A percentile compares a stretch with the other conserved stretches of the same genome.
Conservation (phyloP, 2,888 invertebrate genomes). For the Hoplodrina blanda region DNA sequence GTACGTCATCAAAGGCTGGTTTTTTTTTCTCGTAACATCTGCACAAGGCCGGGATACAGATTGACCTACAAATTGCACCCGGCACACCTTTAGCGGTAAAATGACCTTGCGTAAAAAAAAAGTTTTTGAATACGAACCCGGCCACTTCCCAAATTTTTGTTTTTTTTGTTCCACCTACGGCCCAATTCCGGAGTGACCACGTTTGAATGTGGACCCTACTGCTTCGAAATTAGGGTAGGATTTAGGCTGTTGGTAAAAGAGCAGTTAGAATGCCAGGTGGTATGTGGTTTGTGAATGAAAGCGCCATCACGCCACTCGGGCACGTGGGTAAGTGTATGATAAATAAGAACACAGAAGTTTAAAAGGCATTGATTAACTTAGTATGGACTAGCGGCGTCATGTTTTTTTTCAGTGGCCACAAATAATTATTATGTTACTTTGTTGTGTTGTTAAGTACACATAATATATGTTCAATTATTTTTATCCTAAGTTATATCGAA, state of each 20-base stretch:
- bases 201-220: constrained; percentile 5
- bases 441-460: too few species aligned
- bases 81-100: constrained; percentile 60
- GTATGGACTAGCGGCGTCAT: too few species aligned
- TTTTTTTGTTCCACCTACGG: constrained; percentile 32
- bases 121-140: constrained; percentile 39
- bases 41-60: constrained; percentile 52
- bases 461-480: too few species aligned
- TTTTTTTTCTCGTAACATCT: constrained; percentile 54
- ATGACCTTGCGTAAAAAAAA: constrained; percentile 63
- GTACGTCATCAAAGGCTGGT: constrained; percentile 61
- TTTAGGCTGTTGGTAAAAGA: constrained; percentile 5
- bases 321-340: constrained; percentile 71
- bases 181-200: background rate
- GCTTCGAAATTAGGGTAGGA: background rate
- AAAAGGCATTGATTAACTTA: too few species aligned
- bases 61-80: constrained; percentile 65
- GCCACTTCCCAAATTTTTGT: constrained; percentile 54
- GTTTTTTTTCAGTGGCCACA: too few species aligned
- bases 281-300: constrained; percentile 58
- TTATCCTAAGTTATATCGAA: too few species aligned
- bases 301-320: constrained; percentile 64
- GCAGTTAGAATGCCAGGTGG: constrained; percentile 42
- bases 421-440: too few species aligned
- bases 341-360: constrained; percentile 41